Conservation (phyloP, 2,888 invertebrate genomes). For the Nematopogon swammerdamellus region DNA sequence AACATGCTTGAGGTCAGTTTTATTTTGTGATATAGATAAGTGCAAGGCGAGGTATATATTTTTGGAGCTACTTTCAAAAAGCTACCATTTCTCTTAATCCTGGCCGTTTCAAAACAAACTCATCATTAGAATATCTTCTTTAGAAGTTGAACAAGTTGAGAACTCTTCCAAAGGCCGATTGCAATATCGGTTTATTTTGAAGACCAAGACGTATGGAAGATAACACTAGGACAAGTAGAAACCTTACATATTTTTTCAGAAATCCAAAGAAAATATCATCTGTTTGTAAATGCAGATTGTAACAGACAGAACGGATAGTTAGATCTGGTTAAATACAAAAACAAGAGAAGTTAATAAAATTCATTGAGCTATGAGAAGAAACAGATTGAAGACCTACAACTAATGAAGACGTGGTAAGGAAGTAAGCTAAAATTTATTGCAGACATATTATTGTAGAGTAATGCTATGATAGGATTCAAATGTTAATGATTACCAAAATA, state of each 20-base stretch:
- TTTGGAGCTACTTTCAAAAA: not conserved
- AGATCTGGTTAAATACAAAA: slow-evolving; percentile 18
- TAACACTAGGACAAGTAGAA: slow-evolving; percentile 27
- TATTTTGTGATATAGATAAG: not conserved
- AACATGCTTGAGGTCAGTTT: not conserved
- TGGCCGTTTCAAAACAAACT: not conserved
- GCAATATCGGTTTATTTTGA: not conserved
- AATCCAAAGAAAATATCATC: slow-evolving; percentile 37
- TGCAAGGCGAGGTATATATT: not conserved
- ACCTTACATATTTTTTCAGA: slow-evolving; percentile 28
- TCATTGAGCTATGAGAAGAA: too few relatives aligned
- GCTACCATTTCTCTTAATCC: not conserved
- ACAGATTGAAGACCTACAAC: too few relatives aligned
- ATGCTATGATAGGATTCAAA: too few relatives aligned
- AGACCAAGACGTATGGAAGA: slow-evolving; percentile 16
- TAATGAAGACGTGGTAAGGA: too few relatives aligned
- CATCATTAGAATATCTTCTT: not conserved
- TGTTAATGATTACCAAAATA: too few relatives aligned
- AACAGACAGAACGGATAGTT: slow-evolving; percentile 33
- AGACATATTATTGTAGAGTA: too few relatives aligned
- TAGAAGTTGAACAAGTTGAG: too few relatives aligned
- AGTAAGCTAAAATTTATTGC: too few relatives aligned
- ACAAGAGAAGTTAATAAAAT: slow-evolving; percentile 13
- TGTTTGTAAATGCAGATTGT: slow-evolving; percentile 40
- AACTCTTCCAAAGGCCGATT: not conserved